Evolutionary conservation across 2,113 vertebrate species (phyloP).

Genomic region (Etheostoma cragini): DNA sequence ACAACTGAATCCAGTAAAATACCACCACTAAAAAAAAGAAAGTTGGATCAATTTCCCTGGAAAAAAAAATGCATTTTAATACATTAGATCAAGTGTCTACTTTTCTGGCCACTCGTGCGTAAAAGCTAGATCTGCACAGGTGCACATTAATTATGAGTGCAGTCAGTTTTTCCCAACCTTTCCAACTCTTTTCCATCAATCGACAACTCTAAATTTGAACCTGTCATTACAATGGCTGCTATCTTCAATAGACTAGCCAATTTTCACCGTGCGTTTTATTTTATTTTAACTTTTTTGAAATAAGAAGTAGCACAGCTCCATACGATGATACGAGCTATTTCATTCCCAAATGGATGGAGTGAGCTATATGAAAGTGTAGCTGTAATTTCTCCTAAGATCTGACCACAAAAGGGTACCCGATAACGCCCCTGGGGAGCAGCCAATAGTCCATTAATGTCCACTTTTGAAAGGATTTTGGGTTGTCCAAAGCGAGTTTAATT

Average conservation of each 20-base stretch:
- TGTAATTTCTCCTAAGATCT: slow-evolving; percentile 65
- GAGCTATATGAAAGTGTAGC: slow-evolving; percentile 62
- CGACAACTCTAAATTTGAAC: slow-evolving; percentile 1
- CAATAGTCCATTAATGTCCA: slow-evolving; percentile 76
- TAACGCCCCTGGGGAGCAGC: slow-evolving; percentile 72
- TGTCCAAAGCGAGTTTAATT: slow-evolving; percentile 88
- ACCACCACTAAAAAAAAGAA: not conserved
- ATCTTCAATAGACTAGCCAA: not conserved
- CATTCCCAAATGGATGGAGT: slow-evolving; percentile 41
- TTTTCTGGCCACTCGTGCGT: not conserved
- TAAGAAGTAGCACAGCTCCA: slow-evolving; percentile 5
- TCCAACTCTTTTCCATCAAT: not conserved
- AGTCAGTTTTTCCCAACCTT: not conserved
- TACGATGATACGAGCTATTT: slow-evolving; percentile 36
- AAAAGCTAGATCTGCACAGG: not conserved
- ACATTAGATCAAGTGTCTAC: too few relatives aligned
- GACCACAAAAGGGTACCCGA: slow-evolving; percentile 80
- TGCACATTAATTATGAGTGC: not conserved
- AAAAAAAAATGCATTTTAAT: not conserved
- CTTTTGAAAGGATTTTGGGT: slow-evolving; percentile 79
- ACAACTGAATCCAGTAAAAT: not conserved
- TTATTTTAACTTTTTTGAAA: slow-evolving; percentile 11
- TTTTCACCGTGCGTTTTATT: not conserved
- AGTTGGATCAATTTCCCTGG: not conserved
- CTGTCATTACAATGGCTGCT: slow-evolving; percentile 2